Percentiles rank a stretch among this genome's conserved stretches.
These are phyloP conservation scores for Cebus imitator DNA, from an alignment of 2,113 vertebrate species.

Conservation along the genomic window DNA sequence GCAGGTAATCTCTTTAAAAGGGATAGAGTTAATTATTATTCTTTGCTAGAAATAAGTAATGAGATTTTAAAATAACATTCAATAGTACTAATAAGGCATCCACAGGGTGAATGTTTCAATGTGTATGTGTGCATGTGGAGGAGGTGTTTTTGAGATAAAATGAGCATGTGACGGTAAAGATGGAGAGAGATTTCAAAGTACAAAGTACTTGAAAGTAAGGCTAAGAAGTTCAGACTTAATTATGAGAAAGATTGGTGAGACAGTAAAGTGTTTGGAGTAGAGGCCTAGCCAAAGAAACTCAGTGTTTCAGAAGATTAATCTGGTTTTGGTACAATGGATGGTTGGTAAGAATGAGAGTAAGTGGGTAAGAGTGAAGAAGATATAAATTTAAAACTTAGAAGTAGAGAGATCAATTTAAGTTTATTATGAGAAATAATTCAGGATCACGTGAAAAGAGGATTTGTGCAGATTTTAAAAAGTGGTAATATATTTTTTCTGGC, in stretches of 20 bases:
- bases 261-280: neutral
- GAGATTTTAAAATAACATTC: neutral
- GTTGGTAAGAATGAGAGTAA: neutral
- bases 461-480: neutral
- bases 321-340: neutral
- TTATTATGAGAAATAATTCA: neutral
- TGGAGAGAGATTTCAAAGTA: neutral
- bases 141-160: neutral
- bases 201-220: neutral
- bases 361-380: neutral
- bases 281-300: neutral
- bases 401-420: neutral
- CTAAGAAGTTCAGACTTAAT: neutral
- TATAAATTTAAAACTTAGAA: neutral
- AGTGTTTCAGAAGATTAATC: neutral
- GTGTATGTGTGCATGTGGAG: neutral
- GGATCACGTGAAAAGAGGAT: neutral
- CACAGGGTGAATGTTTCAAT: neutral
- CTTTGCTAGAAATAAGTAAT: neutral
- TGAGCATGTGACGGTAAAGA: neutral
- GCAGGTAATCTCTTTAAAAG: neutral
- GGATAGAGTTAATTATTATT: neutral
- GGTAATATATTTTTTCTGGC: neutral
- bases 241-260: neutral
- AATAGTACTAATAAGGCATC: neutral